phyloP scores from a whole-genome alignment of 2,888 invertebrate species.

The Oxystoma pomonae region DNA sequence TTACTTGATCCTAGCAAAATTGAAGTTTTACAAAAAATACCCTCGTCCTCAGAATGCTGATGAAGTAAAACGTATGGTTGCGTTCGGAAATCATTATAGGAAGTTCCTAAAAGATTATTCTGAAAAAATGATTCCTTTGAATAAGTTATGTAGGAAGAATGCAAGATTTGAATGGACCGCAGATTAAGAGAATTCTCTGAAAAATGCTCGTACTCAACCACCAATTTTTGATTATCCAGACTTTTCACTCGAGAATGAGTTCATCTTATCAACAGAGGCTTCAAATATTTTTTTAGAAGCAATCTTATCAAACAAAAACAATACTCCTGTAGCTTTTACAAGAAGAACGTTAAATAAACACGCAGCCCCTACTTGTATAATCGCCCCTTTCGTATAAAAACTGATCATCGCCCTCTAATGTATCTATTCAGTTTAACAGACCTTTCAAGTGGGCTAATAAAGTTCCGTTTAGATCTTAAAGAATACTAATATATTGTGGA shows the following conservation, averaged over 20 bases:
- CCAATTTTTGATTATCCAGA: constrained; percentile 9
- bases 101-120: too few relatives aligned
- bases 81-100: too few relatives aligned
- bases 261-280: constrained; percentile 7
- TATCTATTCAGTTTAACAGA: too few relatives aligned
- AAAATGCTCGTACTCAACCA: constrained; percentile 5
- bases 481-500: too few relatives aligned
- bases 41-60: too few relatives aligned
- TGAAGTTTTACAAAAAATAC: too few relatives aligned
- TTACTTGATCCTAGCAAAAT: too few relatives aligned
- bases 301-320: constrained; percentile 7
- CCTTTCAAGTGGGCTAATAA: too few relatives aligned
- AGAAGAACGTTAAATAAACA: background rate
- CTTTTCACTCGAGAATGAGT: constrained; percentile 10
- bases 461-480: too few relatives aligned
- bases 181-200: background rate
- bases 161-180: background rate
- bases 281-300: constrained; percentile 6
- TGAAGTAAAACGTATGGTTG: too few relatives aligned
- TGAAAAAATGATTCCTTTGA: too few relatives aligned
- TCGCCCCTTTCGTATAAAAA: background rate
- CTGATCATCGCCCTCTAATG: too few relatives aligned
- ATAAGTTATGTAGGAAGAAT: background rate
- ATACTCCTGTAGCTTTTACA: constrained; percentile 5
- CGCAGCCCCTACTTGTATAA: background rate